phyloP scores from a whole-genome alignment of 2,113 vertebrate genomes.

The Mixornis gularis region DNA sequence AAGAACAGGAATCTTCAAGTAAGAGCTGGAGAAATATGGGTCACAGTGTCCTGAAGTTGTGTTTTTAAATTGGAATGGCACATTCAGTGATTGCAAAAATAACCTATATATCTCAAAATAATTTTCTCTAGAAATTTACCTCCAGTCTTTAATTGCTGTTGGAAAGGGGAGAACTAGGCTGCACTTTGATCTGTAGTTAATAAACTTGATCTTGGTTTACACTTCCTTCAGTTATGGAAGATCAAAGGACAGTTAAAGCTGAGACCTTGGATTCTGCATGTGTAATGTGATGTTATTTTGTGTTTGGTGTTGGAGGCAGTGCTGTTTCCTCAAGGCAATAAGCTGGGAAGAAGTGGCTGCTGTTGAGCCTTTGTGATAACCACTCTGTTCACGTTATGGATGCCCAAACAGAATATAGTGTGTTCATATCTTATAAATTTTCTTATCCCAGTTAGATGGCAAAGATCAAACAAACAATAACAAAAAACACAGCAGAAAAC shows the following conservation, averaged over 20 bases:
- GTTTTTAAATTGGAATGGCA: neutral
- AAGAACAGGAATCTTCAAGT: neutral
- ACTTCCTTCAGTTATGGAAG: conserved; percentile 35
- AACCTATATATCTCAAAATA: neutral
- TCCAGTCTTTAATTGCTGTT: conserved; percentile 8
- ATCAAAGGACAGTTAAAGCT: conserved; percentile 33
- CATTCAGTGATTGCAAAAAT: neutral
- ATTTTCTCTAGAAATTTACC: neutral
- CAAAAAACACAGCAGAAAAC: neutral
- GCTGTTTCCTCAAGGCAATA: neutral
- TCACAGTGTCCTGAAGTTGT: neutral
- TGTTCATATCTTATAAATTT: neutral
- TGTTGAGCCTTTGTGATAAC: neutral
- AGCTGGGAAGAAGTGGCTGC: neutral
- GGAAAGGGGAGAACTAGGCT: conserved; percentile 14
- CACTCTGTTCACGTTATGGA: neutral
- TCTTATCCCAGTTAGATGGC: neutral
- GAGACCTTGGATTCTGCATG: neutral
- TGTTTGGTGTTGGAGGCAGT: neutral
- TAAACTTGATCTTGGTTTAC: conserved; percentile 29
- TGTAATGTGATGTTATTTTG: conserved; percentile 19
- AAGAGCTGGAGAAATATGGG: neutral
- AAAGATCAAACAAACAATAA: neutral
- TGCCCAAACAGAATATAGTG: neutral
- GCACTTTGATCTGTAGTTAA: conserved; percentile 49